A percentile compares a stretch with the other conserved stretches of the same genome.
These are phyloP conservation scores for Meleagris gallopavo DNA, from an alignment of 2,113 vertebrate genomes.

Conservation along the genomic window DNA sequence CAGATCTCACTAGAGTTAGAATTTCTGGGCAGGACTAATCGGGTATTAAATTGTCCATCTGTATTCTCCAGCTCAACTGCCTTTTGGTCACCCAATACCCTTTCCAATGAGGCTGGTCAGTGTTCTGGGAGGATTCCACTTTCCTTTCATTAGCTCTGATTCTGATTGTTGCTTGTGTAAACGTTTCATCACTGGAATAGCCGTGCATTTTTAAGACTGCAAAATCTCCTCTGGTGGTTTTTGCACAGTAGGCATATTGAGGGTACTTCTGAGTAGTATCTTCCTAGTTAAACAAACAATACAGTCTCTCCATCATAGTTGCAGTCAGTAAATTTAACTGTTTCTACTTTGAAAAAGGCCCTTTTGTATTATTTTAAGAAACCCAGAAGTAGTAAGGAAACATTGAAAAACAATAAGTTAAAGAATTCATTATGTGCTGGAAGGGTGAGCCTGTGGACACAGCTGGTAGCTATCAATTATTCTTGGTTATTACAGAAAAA, in stretches of 20 bases:
- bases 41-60: neutral
- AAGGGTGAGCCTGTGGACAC: slow-evolving; percentile 73
- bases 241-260: slow-evolving; percentile 43
- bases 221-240: slow-evolving; percentile 13
- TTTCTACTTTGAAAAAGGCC: slow-evolving; percentile 65
- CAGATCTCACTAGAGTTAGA: neutral
- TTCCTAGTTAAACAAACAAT: slow-evolving; percentile 66
- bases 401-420: slow-evolving; percentile 75
- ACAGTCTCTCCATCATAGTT: slow-evolving; percentile 52
- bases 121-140: neutral
- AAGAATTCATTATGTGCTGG: slow-evolving; percentile 68
- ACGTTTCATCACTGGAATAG: neutral
- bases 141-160: neutral
- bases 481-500: slow-evolving; percentile 74
- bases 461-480: slow-evolving; percentile 82
- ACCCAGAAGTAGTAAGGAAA: slow-evolving; percentile 69
- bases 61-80: neutral
- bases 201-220: neutral
- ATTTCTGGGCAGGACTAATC: neutral
- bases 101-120: neutral
- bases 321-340: slow-evolving; percentile 62
- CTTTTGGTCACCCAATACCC: neutral
- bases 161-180: neutral
- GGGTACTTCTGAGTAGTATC: slow-evolving; percentile 40
- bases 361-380: slow-evolving; percentile 72